A percentile compares a stretch with the other conserved stretches of the same genome.
Evolutionary conservation across 1,140 invertebrate species (phyloP).

Genomic region (Pseudomyrmex pallidus): DNA sequence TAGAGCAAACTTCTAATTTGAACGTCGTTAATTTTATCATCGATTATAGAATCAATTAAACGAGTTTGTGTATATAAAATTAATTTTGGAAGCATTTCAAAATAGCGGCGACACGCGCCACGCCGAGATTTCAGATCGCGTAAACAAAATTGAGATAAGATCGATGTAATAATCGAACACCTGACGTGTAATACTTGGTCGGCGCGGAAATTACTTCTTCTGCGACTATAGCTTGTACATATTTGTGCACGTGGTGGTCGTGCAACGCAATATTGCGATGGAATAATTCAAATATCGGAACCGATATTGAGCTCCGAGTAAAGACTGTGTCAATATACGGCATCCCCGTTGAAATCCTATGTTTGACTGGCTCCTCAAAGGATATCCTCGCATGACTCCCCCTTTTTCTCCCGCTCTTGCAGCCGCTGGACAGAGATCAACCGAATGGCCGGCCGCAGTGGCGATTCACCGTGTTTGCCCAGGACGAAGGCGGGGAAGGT

Average conservation of each 20-base stretch:
- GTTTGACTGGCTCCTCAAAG: conserved; percentile 37
- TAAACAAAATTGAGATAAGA: neutral
- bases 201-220: conserved; percentile 40
- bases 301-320: conserved; percentile 33
- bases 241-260: conserved; percentile 57
- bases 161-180: conserved; percentile 2
- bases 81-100: neutral
- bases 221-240: neutral
- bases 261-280: conserved; percentile 38
- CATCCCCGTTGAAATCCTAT: neutral
- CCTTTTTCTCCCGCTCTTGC: conserved; percentile 73
- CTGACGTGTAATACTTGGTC: neutral
- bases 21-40: neutral
- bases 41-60: conserved; percentile 8
- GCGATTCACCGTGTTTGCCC: conserved; percentile 99
- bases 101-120: no score
- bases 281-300: conserved; percentile 57
- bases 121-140: neutral
- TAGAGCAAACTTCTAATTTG: neutral
- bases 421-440: conserved; percentile 98
- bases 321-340: conserved; percentile 32
- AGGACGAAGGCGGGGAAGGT: conserved; percentile 98
- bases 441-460: conserved; percentile 98
- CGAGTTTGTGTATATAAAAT: neutral
- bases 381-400: conserved; percentile 18